Conservation (phyloP, 2,113 vertebrate species). For the Maccullochella peelii region DNA sequence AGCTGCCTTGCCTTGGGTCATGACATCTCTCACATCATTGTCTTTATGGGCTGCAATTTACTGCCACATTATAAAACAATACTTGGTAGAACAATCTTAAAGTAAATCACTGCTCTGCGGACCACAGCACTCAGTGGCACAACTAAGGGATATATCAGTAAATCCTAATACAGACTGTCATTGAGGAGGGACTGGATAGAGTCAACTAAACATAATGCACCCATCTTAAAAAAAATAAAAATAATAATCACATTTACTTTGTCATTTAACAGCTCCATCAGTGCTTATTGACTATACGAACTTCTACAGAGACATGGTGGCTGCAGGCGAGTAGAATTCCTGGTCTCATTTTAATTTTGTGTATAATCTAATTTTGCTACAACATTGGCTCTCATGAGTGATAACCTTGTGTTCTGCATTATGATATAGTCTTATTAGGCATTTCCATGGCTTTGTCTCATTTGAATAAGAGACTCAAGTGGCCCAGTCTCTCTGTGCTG, state of each 20-base stretch:
- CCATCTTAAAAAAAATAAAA: slow-evolving; percentile 7
- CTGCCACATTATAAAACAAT: slow-evolving; percentile 25
- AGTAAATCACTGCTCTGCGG: slow-evolving; percentile 31
- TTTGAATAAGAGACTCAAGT: background rate
- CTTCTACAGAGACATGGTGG: background rate
- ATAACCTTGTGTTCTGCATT: background rate
- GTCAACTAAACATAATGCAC: slow-evolving; percentile 39
- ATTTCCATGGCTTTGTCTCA: background rate
- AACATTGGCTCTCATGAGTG: background rate
- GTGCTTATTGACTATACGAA: background rate
- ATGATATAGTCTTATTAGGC: background rate
- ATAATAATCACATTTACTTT: background rate
- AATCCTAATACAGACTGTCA: slow-evolving; percentile 39
- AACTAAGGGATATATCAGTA: background rate
- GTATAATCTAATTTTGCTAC: background rate
- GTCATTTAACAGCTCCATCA: slow-evolving; percentile 16
- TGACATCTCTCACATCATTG: slow-evolving; percentile 16
- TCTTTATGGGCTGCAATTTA: slow-evolving; percentile 18
- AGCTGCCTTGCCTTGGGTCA: no score
- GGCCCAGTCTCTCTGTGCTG: background rate
- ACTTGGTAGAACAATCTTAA: slow-evolving; percentile 1
- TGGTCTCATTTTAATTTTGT: background rate
- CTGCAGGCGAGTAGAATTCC: background rate
- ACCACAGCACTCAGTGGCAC: slow-evolving; percentile 10
- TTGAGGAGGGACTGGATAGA: slow-evolving; percentile 18